Percentiles rank a stretch among this genome's conserved stretches.
Evolutionary conservation across 2,888 invertebrate species (phyloP).

Genomic region (Aporophyla lueneburgensis): DNA sequence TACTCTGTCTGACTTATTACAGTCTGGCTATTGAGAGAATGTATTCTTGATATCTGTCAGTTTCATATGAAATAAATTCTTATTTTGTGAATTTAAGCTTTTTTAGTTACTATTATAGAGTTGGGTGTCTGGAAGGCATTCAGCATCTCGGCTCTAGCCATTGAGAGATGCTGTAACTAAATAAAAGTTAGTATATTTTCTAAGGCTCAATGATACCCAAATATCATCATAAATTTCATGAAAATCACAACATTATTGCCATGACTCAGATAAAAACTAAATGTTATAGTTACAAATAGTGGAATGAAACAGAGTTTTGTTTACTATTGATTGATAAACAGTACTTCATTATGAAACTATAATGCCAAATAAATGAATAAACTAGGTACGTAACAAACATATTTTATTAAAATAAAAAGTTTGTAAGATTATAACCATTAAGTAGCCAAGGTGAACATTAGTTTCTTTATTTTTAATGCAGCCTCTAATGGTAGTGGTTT

Average conservation of each 20-base stretch:
- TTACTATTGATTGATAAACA: constrained; percentile 3
- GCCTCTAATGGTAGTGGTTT: constrained; percentile 12
- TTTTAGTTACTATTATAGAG: too few species aligned
- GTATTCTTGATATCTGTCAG: too few species aligned
- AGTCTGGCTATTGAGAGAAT: too few species aligned
- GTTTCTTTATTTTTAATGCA: constrained; percentile 14
- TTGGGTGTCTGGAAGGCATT: too few species aligned
- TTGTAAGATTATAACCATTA: not conserved
- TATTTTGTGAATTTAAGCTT: too few species aligned
- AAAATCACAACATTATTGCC: not conserved
- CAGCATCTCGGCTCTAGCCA: too few species aligned
- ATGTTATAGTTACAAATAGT: not conserved
- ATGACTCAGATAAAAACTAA: not conserved
- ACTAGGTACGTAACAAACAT: not conserved
- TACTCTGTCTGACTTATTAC: not conserved
- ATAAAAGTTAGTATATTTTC: not conserved
- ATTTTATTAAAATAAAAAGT: constrained; percentile 13
- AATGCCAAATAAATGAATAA: not conserved
- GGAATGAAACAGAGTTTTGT: not conserved
- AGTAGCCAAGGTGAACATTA: constrained; percentile 30
- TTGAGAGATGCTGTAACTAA: not conserved
- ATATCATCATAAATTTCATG: not conserved
- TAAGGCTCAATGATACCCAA: not conserved
- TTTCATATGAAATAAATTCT: too few species aligned
- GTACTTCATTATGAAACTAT: not conserved